Evolutionary conservation across 2,888 invertebrate species (phyloP), one percentile per base, ranked within the genome.

Genomic region (Salticus scenicus): DNA sequence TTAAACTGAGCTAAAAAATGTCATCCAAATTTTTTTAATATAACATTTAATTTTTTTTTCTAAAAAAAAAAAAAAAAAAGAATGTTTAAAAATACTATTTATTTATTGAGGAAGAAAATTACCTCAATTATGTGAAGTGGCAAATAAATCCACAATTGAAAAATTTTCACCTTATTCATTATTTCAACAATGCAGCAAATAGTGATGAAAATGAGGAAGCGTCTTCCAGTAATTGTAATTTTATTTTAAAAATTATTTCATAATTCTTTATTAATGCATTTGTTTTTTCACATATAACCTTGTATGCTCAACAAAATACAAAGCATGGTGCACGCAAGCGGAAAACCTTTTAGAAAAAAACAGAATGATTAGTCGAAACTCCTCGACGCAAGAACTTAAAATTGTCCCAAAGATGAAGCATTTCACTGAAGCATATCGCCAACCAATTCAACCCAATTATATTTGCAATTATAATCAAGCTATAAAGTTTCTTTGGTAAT

Each of bases 371-470:
- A 81, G 57, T 57, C 28, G 17, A 74, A 78, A 37, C 71, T 71
- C 42, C 41, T 57, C 47, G 30, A 24, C 47, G 41, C 14, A 30
- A 69, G 64, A 42, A 28, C 37, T 57, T 51, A 27, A 77, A 77
- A 69, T n/a, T n/a, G 14, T 74, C 51, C 20, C 31, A 2, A 51
- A 69, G 37, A 30, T 33, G 47, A 42, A 28, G 74, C 27, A 12
- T 81, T 33, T 74, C 74, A 74, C 66, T 81, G 81, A 81, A 74
- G 81, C 81, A 74, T 81, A 74, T 74, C 81, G 81, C 41, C 72
- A 72, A 30, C 66, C 64, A 79, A 30, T 79, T 72, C 41, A 72
- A 42, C n/a, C 66, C 80, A 81, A 81, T 81, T 81, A 81, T 57
- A 81, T 74, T 70, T 70, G 81, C 57, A 81, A 80, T 81, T 74